phyloP scores from a whole-genome alignment of 2,888 invertebrate genomes.

The Heliconius aoede region DNA sequence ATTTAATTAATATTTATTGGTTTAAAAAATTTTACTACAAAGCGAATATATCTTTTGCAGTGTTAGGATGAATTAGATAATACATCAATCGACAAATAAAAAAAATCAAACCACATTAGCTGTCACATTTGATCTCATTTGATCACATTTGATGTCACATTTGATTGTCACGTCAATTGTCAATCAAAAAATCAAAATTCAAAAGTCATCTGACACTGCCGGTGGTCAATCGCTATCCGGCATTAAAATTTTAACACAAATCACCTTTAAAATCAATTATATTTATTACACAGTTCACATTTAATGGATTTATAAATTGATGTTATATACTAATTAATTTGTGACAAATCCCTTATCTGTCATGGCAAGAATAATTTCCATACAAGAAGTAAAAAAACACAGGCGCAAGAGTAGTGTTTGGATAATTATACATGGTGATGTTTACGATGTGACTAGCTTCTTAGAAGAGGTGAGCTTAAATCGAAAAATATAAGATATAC shows the following conservation, averaged over 20 bases:
- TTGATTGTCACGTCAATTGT: not conserved
- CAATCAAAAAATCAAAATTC: not conserved
- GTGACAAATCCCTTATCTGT: conserved; percentile 9
- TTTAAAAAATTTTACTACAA: too few relatives aligned
- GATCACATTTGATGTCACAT: not conserved
- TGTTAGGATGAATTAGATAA: not conserved
- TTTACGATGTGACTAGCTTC: conserved; percentile 92
- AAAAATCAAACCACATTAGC: not conserved
- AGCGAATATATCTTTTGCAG: not conserved
- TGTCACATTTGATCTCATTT: not conserved
- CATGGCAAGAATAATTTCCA: conserved; percentile 75
- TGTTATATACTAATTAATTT: not conserved
- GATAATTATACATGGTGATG: conserved; percentile 90
- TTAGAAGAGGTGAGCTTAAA: conserved; percentile 86
- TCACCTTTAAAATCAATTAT: not conserved
- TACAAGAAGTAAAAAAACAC: conserved; percentile 87
- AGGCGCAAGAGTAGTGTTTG: conserved; percentile 77
- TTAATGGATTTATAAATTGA: conserved; percentile 1
- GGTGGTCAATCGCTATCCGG: not conserved
- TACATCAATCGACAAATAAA: not conserved
- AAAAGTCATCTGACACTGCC: conserved; percentile 17
- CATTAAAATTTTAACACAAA: not conserved
- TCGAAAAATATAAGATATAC: not conserved
- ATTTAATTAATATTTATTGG: too few relatives aligned
- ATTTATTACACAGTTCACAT: not conserved